Conservation (phyloP, 2,797 vertebrate species). For the Macrochelys suwanniensis region DNA sequence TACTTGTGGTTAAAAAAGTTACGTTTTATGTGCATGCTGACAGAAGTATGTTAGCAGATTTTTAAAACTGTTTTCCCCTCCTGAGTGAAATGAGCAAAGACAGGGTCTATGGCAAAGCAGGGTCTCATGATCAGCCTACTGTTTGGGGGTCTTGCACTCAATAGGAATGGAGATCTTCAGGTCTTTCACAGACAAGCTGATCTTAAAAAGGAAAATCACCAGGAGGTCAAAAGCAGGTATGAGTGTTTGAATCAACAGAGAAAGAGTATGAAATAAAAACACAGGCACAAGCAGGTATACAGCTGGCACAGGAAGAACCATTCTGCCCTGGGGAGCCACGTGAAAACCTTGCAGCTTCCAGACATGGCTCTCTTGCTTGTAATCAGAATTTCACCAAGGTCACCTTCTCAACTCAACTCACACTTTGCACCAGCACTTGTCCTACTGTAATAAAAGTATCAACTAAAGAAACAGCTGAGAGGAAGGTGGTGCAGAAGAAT, state of each 20-base stretch:
- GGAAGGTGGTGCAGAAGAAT: no score
- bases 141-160: background rate
- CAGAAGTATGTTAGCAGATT: background rate
- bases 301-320: background rate
- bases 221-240: background rate
- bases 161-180: background rate
- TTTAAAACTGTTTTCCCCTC: background rate
- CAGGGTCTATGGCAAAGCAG: background rate
- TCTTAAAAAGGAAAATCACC: background rate
- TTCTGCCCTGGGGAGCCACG: background rate
- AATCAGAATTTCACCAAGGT: background rate
- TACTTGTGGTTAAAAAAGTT: constrained; percentile 8
- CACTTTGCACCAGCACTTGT: background rate
- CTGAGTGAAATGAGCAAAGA: background rate
- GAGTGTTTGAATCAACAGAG: background rate
- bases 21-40: background rate
- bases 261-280: background rate
- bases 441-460: background rate
- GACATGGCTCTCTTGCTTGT: background rate
- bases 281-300: background rate
- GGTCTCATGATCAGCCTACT: background rate
- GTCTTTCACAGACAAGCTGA: background rate
- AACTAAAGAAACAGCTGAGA: background rate
- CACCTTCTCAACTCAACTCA: background rate
- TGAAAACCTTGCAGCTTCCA: background rate